Conservation (phyloP, 2,888 invertebrate genomes). For the Heliconius cydno region DNA sequence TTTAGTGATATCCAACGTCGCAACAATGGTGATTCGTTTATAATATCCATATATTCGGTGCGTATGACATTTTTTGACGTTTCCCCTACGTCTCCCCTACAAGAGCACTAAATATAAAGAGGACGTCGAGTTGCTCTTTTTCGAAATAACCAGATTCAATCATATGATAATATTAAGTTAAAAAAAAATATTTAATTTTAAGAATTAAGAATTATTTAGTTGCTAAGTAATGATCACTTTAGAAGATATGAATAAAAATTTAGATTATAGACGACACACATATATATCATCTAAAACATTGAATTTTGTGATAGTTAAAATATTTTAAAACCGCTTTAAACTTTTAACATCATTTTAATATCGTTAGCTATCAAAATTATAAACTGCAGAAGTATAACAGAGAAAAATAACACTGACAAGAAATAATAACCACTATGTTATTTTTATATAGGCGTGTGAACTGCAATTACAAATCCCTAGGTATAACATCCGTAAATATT, state of each 20-base stretch:
- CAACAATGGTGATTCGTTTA: constrained; percentile 56
- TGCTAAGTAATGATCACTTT: background rate
- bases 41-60: constrained; percentile 71
- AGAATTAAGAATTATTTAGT: background rate
- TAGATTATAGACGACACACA: background rate
- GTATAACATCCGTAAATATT: constrained; percentile 46
- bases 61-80: constrained; percentile 71
- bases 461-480: constrained; percentile 67
- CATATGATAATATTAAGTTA: constrained; percentile 5
- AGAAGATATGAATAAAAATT: background rate
- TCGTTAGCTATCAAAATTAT: too few species aligned
- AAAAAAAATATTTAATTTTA: background rate
- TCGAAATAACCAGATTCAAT: constrained; percentile 28
- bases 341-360: background rate
- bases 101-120: constrained; percentile 44
- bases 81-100: constrained; percentile 70
- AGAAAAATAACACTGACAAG: background rate
- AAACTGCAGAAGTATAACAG: too few species aligned
- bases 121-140: constrained; percentile 62
- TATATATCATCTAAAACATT: too few species aligned
- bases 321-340: background rate
- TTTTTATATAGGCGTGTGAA: constrained; percentile 57
- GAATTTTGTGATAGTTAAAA: too few species aligned
- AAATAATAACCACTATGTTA: background rate
- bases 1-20: constrained; percentile 38